Evolutionary conservation across 2,888 invertebrate genomes (phyloP), one percentile per base, ranked within the genome.

Genomic region (Mystacides longicornis): DNA sequence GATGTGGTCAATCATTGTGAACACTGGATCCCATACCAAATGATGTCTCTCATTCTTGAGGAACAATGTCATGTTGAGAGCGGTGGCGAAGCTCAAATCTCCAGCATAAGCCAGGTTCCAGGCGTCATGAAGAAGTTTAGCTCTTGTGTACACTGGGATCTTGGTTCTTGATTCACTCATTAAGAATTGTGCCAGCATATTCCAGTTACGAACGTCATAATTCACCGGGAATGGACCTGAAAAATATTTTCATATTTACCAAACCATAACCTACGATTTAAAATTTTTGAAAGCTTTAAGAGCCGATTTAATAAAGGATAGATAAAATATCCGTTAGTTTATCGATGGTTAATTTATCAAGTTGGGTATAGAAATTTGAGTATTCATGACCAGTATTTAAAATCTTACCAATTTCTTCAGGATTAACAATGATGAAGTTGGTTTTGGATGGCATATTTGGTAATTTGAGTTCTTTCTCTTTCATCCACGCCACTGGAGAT

Each of bases 1-100:
- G 52, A 90, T 80, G 64, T 89, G 89, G 67, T 90, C 89, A 48
- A 90, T 85, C 76, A 89, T 85, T 2, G 88, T 88, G 65, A 90
- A 90, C 7, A 89, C 82, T 0, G 89, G 87, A 66, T 87, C 86
- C 90, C 90, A 91, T 0, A 89, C 89, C 0, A 88, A 70, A 62
- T 87, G 86, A 60, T 87, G 81, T 23, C 84, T 78, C 68, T 90
- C 90, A 48, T 81, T 74, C 64, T 80, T 83, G 66, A 90, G 71
- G 64, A 89, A 88, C 33, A 87, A 69, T 0, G 89, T 89, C 86
- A 90, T 87, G 64, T 89, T 85, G 20, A 91, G 76, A 0, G 90
- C 89, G 0, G 83, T 82, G 0, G 80, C 82, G 64, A 89, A 88
- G 60, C 83, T 83, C 1, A 90, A 72, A 63, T 89, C 85, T 0